These are phyloP conservation scores for Erpornis zantholeuca DNA, from an alignment of 2,113 vertebrate species.

Conservation along the genomic window DNA sequence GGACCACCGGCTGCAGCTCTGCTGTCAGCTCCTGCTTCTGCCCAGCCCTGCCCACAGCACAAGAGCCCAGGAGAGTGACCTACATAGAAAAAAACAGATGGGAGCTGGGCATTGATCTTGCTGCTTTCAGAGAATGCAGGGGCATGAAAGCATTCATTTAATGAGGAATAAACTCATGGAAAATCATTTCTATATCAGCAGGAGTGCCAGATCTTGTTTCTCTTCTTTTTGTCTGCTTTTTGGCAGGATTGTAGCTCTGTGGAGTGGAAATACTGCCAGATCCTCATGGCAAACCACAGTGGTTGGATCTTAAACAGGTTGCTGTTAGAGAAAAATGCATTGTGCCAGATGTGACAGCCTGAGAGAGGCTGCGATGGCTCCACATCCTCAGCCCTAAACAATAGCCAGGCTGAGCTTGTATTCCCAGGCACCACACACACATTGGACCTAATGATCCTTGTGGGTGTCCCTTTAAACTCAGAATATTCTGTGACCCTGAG, in stretches of 20 bases:
- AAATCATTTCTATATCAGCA: neutral
- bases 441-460: neutral
- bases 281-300: neutral
- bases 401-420: neutral
- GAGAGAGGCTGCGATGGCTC: neutral
- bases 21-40: neutral
- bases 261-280: neutral
- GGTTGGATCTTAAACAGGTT: neutral
- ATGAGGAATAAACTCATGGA: neutral
- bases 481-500: neutral
- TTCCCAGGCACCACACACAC: neutral
- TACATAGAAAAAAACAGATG: neutral
- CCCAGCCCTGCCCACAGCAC: neutral
- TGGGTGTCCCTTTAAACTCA: neutral
- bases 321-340: neutral
- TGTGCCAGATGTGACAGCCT: neutral
- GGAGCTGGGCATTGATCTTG: neutral
- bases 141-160: neutral
- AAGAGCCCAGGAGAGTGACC: neutral
- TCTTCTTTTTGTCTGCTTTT: neutral
- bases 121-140: neutral
- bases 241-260: neutral
- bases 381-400: neutral
- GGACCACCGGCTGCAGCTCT: fast-evolving
- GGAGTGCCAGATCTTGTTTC: neutral